phyloP scores from a whole-genome alignment of 2,113 vertebrate species.

The Anarhynchus alexandrinus region DNA sequence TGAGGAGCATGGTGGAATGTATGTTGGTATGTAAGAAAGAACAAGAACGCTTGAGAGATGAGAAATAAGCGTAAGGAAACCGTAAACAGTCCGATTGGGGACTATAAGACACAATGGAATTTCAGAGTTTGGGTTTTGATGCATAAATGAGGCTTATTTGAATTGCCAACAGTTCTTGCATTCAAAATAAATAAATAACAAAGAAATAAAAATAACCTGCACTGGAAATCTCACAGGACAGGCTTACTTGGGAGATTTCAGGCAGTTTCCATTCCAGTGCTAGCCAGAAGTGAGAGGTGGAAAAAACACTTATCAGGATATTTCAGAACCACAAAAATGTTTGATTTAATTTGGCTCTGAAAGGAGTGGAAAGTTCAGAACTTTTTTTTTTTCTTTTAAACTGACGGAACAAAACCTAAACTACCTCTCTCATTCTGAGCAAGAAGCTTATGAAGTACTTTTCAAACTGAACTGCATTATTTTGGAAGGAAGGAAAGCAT shows the following conservation, averaged over 20 bases:
- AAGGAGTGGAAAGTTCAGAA: background rate
- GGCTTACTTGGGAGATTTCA: background rate
- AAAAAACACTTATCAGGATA: background rate
- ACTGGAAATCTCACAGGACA: background rate
- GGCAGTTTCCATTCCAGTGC: background rate
- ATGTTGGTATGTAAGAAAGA: background rate
- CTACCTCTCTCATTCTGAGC: background rate
- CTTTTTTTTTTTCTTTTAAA: background rate
- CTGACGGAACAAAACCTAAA: background rate
- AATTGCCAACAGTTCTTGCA: background rate
- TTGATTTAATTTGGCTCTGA: background rate
- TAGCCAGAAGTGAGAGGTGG: background rate
- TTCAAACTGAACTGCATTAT: background rate
- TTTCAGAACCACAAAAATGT: conserved; percentile 16
- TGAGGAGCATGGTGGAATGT: background rate
- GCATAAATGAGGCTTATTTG: background rate
- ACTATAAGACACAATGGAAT: background rate
- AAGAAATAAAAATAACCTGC: background rate
- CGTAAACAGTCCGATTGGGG: background rate
- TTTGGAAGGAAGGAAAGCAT: background rate
- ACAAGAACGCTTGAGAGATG: background rate
- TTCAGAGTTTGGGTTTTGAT: conserved; percentile 15
- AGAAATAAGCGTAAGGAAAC: conserved; percentile 10
- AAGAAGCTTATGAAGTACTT: background rate
- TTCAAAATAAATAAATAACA: conserved; percentile 1